Base-by-base conservation (phyloP, 2,797 vertebrate species). In the Acanthornis magna region DNA sequence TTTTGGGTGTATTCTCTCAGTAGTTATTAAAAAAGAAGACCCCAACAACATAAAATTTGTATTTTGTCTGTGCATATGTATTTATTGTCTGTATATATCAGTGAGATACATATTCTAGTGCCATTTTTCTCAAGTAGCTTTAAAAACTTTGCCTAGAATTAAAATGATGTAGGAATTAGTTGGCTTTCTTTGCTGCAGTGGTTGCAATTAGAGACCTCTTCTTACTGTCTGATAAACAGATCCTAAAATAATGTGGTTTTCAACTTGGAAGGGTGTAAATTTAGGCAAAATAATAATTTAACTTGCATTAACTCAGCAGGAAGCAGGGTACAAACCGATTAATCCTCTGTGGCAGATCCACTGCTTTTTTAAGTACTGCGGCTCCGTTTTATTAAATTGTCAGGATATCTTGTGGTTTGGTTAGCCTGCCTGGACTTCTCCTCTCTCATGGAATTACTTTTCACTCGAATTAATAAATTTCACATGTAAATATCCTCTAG, bases 261-360 rank as follows among this genome's bases (percentile, higher is more conserved):
- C 76, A 96, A 71, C 89, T 86, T 90, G 92, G 62, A 97, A 92
- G 95, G 71, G 88, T 18, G 71, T 96, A 96, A 96, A 95, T 97
- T 93, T 95, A 95, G 96, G 94, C 94, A 98, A 98, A 98, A 97
- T 97, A 97, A 95, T 97, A 97, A 98, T 98, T 98, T 97, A 97
- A 91, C 67, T 96, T 96, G 88, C 93, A 96, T 96, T 97, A 97
- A 93, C 97, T 82, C 97, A 96, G 97, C 95, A 96, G 97, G 97
- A 96, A 97, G 89, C 94, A 68, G 85, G 60, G 78, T 92, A 79
- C 90, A 96, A 96, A 95, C 47, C 22, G 95, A 97, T 93, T 97
- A 96, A 95, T 97, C 92, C 88, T 97, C 84, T 84, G 36, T 94
- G 91, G 87, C 94, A 94, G 78, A 96, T 96, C 87, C 94, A 83